Base-by-base conservation (phyloP, 2,888 invertebrate genomes). In the Pheosia tremula region DNA sequence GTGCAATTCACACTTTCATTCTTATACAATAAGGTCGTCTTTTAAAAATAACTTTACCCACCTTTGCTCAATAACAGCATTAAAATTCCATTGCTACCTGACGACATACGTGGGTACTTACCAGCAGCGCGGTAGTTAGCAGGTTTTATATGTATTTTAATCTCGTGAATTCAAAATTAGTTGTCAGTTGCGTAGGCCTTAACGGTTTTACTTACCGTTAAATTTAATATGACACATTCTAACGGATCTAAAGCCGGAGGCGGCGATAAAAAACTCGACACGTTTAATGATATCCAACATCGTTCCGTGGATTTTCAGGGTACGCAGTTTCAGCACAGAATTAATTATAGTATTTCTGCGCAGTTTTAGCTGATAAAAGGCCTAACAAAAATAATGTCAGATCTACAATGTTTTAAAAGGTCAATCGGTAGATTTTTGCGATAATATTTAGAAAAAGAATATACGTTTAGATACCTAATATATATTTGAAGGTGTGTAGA, bases 71-170 rank as follows among this genome's bases (percentile, higher is more conserved):
- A 50, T 24, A 50, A 50, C 8, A 50, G 4, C 24, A 24, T 50
- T 47, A 47, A 47, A 47, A 50, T 50, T 24, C 50, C 24, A 6
- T 13, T 50, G 9, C 9, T n/a, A n/a, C 47, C 11, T n/a, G 1
- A 47, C 11, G 24, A 24, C 24, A 24, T 24, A 24, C 24, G 24
- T 24, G 24, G 24, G 24, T 24, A 24, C 24, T 24, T 24, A 24
- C 24, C 24, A 24, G 24, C 24, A 2, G 24, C 47, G 11, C 6
- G 11, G 50, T 50, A 50, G 24, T 50, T 24, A 50, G 24, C 50
- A 24, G 50, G 50, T 50, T 50, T 39, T 56, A 36, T 5, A 41
- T 57, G 49, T 58, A n/a, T 60, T 60, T 45, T 53, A 53, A 57
- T 61, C 57, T 37, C 45, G 24, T 38, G 60, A 53, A 61, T 61